A percentile compares a stretch with the other conserved stretches of the same genome.
phyloP scores from a whole-genome alignment of 2,888 invertebrate species.

The Lasiommata megera region DNA sequence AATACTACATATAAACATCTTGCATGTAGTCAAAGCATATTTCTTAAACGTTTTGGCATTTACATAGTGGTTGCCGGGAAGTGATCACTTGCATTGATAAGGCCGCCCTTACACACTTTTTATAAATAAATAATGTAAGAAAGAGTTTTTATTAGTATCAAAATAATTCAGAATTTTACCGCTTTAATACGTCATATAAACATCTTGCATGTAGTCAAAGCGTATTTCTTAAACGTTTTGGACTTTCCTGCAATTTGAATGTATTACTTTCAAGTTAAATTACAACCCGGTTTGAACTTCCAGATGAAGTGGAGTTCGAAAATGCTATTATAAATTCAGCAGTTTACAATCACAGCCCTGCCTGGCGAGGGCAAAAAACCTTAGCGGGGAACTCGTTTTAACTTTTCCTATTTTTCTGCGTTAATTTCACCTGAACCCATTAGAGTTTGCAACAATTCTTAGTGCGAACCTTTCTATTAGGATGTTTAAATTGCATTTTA shows the following conservation, averaged over 20 bases:
- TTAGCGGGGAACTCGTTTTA: conserved; percentile 76
- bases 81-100: no score
- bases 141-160: no score
- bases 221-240: conserved; percentile 18
- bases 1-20: background rate
- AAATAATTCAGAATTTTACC: no score
- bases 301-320: conserved; percentile 78
- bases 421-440: conserved; percentile 69
- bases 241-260: conserved; percentile 37
- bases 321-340: conserved; percentile 81
- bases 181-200: background rate
- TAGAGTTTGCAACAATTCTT: conserved; percentile 79
- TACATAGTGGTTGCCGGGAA: no score
- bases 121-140: no score
- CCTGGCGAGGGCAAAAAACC: conserved; percentile 66
- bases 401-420: conserved; percentile 82
- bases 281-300: conserved; percentile 74
- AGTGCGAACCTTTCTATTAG: conserved; percentile 51
- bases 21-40: conserved; percentile 5
- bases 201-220: conserved; percentile 1
- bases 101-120: no score
- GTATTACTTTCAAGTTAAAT: conserved; percentile 67
- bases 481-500: conserved; percentile 76
- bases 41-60: conserved; percentile 19
- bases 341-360: conserved; percentile 80